Percentiles rank a stretch among this genome's conserved stretches.
Evolutionary conservation across 2,888 invertebrate species (phyloP).

Genomic region (Tiphia femorata): DNA sequence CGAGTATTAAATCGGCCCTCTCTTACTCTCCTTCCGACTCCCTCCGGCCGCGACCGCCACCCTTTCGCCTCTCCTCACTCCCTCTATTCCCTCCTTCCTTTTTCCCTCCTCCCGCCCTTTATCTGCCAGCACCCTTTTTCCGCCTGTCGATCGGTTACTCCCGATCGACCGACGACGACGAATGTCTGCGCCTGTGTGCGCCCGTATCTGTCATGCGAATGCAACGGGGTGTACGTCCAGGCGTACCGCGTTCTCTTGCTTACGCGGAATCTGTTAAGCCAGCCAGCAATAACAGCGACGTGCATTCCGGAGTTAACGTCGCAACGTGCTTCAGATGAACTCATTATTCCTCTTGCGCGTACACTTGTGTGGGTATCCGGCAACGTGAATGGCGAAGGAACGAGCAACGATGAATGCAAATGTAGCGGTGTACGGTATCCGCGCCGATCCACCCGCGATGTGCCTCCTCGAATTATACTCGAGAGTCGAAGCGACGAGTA

Average conservation of each 20-base stretch:
- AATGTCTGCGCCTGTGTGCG: neutral
- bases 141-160: neutral
- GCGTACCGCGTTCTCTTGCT: neutral
- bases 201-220: no score
- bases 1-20: slow-evolving; percentile 67
- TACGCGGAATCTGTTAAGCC: slow-evolving; percentile 31
- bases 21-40: slow-evolving; percentile 26
- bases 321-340: slow-evolving; percentile 36
- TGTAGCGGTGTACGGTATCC: no score
- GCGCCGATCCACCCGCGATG: no score
- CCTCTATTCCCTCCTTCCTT: slow-evolving; percentile 8
- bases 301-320: slow-evolving; percentile 35
- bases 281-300: slow-evolving; percentile 20
- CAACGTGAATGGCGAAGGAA: no score
- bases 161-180: neutral
- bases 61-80: slow-evolving; percentile 8
- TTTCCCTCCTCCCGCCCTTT: slow-evolving; percentile 5
- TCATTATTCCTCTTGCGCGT: no score
- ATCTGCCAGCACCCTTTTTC: slow-evolving; percentile 6
- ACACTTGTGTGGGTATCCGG: no score
- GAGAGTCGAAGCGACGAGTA: no score
- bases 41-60: slow-evolving; percentile 2
- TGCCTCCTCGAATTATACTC: no score
- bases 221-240: no score
- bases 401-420: no score